Evolutionary conservation across 1,140 invertebrate genomes (phyloP), one percentile per base, ranked within the genome.

Genomic region (Periplaneta americana): DNA sequence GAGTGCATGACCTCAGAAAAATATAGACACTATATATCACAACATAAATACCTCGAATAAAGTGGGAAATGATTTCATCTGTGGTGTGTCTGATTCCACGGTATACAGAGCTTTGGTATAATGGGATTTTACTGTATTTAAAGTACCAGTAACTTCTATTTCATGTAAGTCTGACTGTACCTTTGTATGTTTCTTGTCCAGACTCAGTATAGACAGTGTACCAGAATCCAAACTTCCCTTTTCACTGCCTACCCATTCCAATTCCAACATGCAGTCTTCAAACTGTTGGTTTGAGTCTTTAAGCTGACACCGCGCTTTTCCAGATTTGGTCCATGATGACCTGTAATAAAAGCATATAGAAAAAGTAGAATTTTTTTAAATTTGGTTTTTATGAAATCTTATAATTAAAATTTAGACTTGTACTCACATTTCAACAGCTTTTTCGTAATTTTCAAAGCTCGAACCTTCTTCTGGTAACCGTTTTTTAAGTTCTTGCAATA

Each of bases 301-400:
- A 76, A 94, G 89, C 86, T 91, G 91, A 83, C 92, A 92, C 84
- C 94, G 91, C 9, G 94, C 94, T 85, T 95, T 93, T 33, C 93
- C 94, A 83, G 92, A 94, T 85, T 96, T 95, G 0, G 95, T 91
- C 95, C 95, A 97, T 0, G 95, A 95, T 33, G 93, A 94, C 85
- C 91, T 91, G 81, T 17, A 81, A 22, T 6, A 39, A 8, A 39
- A 39, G 31, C 34, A 39, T n/a, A n/a, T n/a, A 28, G 6, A 66
- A 6, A 5, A 48, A 0, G 5, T 1, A 48, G n/a, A 48, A 48
- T 48, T 13, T 4, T 28, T n/a, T 11, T n/a, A 66, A 66, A n/a
- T 66, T 66, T n/a, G 28, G 39, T 1, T 66, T 28, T n/a, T 34
- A 75, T 13, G 13, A 28, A 6, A 75, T 32, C 28, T 31, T 75